A percentile compares a stretch with the other conserved stretches of the same genome.
These are phyloP conservation scores for Lepilemur septentrionalis DNA, from an alignment of 2,797 vertebrate genomes.

Conservation along the genomic window DNA sequence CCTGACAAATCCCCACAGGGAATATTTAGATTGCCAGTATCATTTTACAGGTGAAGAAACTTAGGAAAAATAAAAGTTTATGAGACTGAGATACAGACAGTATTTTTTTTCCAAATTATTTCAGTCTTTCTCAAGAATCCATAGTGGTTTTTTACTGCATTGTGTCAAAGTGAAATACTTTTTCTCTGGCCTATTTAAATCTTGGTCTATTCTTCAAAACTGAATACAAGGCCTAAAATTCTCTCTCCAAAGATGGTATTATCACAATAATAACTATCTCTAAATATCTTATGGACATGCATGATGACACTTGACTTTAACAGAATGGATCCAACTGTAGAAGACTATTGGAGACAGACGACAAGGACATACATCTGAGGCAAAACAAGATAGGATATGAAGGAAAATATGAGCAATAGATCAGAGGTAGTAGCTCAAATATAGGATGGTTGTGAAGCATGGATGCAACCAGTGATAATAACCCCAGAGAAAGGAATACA, in stretches of 20 bases:
- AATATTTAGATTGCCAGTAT: constrained; percentile 6
- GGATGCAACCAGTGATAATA: not conserved
- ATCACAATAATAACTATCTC: not conserved
- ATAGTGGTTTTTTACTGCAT: not conserved
- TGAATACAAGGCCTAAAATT: not conserved
- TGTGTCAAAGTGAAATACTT: not conserved
- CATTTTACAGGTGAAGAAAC: constrained; percentile 37
- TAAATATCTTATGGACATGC: not conserved
- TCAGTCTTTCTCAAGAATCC: not conserved
- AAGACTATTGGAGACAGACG: not conserved
- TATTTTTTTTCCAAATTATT: not conserved
- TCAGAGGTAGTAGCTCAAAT: not conserved
- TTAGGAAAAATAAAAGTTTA: not conserved
- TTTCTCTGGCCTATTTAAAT: not conserved
- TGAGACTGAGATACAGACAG: not conserved
- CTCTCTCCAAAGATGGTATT: not conserved
- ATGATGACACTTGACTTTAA: not conserved
- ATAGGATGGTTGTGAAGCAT: not conserved
- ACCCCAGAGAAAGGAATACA: not conserved
- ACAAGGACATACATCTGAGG: not conserved
- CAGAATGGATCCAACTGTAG: not conserved
- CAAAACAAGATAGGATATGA: not conserved
- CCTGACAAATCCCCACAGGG: not conserved
- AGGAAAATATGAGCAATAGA: not conserved
- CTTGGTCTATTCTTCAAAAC: not conserved